phyloP scores from a whole-genome alignment of 2,113 vertebrate species.

The Glareola pratincola region DNA sequence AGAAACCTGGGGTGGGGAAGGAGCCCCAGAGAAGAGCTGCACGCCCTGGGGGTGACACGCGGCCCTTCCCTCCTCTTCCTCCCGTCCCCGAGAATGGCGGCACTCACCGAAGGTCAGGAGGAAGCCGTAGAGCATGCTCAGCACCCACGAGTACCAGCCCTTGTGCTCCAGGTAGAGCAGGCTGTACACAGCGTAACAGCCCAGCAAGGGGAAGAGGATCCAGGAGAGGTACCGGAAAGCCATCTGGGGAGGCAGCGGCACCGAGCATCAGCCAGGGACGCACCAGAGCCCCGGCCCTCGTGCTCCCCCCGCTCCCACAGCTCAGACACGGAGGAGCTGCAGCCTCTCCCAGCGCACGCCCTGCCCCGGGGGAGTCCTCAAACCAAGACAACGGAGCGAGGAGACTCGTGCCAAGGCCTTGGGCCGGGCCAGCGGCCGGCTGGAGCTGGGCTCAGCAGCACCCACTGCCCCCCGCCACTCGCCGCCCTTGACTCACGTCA shows the following conservation, averaged over 20 bases:
- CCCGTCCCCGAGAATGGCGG: accelerated
- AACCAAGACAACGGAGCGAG: background rate
- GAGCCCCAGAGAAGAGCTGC: background rate
- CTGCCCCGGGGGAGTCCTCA: background rate
- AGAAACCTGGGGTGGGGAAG: background rate
- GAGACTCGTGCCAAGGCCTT: accelerated
- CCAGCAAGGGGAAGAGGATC: slow-evolving; percentile 92
- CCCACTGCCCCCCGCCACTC: accelerated
- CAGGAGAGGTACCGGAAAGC: slow-evolving; percentile 93
- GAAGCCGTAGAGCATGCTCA: slow-evolving; percentile 96
- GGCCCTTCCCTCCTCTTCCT: too few species aligned
- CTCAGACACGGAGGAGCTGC: too few species aligned
- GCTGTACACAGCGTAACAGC: slow-evolving; percentile 92
- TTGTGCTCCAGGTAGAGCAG: slow-evolving; percentile 95
- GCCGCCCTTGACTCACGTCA: slow-evolving; percentile 76
- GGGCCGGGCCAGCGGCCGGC: accelerated
- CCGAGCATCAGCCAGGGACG: accelerated
- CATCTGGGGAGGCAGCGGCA: slow-evolving; percentile 76
- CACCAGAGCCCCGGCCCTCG: accelerated
- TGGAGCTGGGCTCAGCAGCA: background rate
- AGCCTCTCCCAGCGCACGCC: background rate
- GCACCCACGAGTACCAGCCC: slow-evolving; percentile 96
- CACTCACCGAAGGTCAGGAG: slow-evolving; percentile 91
- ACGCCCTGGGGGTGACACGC: accelerated
- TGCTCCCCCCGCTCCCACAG: background rate